Percentiles rank a stretch among this genome's conserved stretches.
phyloP scores from a whole-genome alignment of 2,888 invertebrate genomes.

The Parelbella ahira region DNA sequence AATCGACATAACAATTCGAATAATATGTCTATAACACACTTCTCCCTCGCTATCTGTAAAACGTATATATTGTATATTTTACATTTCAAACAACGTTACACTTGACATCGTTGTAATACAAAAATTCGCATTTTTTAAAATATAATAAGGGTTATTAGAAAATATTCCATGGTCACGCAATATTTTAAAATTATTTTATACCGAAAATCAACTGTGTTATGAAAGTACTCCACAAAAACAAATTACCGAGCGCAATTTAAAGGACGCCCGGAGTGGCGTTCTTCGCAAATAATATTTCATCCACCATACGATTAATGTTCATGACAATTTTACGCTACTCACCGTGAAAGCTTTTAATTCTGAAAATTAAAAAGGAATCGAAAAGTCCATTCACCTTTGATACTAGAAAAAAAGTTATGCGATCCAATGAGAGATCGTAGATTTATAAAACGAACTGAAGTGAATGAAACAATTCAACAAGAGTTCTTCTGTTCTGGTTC shows the following conservation, averaged over 20 bases:
- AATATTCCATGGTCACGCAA: too few species aligned
- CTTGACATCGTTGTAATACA: too few species aligned
- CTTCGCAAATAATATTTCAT: conserved; percentile 13
- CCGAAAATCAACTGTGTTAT: conserved; percentile 6
- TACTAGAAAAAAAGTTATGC: conserved; percentile 1
- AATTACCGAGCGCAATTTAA: conserved; percentile 9
- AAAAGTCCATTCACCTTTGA: conserved; percentile 14
- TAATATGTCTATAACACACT: too few species aligned
- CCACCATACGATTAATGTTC: conserved; percentile 9
- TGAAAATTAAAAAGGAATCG: conserved; percentile 14
- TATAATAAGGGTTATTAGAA: too few species aligned
- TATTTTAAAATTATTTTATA: too few species aligned
- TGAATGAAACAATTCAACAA: background rate
- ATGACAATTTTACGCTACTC: conserved; percentile 16
- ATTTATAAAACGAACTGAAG: background rate
- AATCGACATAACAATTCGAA: too few species aligned
- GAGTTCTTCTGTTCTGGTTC: conserved; percentile 1
- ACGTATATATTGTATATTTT: too few species aligned
- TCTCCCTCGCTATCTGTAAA: too few species aligned
- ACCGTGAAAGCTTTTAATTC: conserved; percentile 9
- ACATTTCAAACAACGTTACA: too few species aligned
- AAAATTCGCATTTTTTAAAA: too few species aligned
- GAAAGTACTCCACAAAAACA: conserved; percentile 5
- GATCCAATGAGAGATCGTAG: conserved; percentile 7
- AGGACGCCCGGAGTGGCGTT: background rate